Percentiles rank a stretch among this genome's conserved stretches.
phyloP scores from a whole-genome alignment of 2,797 vertebrate genomes.

The Rhinogobio ventralis region DNA sequence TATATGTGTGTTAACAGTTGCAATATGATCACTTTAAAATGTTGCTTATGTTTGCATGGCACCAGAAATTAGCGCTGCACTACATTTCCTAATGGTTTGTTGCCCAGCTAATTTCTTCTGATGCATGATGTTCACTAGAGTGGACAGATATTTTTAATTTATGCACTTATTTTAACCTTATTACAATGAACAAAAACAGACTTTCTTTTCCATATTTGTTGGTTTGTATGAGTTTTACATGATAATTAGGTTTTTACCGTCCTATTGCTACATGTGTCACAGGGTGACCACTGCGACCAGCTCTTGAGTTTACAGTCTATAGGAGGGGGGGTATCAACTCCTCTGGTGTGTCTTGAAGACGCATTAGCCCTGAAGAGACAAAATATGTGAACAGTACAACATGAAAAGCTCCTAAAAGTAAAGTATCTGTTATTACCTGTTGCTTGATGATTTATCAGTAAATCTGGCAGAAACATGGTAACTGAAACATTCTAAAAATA shows the following conservation, averaged over 20 bases:
- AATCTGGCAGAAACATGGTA: slow-evolving; percentile 20
- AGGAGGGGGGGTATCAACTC: slow-evolving; percentile 63
- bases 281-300: slow-evolving; percentile 90
- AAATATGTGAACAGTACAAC: neutral
- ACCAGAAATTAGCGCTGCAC: neutral
- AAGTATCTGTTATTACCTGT: slow-evolving; percentile 38
- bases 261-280: slow-evolving; percentile 84
- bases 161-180: neutral
- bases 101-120: neutral
- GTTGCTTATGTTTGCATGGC: neutral
- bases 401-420: neutral
- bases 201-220: neutral
- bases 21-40: neutral
- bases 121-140: neutral
- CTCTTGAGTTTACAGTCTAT: slow-evolving; percentile 80
- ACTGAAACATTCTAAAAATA: slow-evolving; percentile 36
- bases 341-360: slow-evolving; percentile 63
- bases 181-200: neutral
- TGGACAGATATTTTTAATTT: neutral
- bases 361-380: slow-evolving; percentile 22
- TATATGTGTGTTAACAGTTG: neutral
- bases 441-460: neutral
- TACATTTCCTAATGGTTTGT: neutral
- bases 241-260: slow-evolving; percentile 76
- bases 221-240: neutral